These are phyloP conservation scores for Tiliacea aurago DNA, from an alignment of 2,888 invertebrate species.

Conservation along the genomic window DNA sequence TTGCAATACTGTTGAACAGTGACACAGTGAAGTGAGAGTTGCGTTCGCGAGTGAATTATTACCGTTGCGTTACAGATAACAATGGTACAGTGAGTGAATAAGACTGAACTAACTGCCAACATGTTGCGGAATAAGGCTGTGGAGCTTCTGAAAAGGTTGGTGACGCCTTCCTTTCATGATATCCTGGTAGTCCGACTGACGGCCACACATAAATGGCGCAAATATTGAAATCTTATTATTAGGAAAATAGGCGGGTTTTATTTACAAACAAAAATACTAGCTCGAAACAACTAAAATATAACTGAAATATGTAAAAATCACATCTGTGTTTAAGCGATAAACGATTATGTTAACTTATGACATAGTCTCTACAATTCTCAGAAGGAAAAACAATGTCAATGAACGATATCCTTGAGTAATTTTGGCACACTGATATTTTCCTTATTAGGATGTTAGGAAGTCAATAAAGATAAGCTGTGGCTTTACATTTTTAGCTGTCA, in stretches of 20 bases:
- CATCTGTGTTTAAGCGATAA: not conserved
- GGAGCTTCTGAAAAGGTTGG: constrained; percentile 73
- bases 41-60: constrained; percentile 42
- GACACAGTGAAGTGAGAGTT: constrained; percentile 55
- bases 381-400: constrained; percentile 29
- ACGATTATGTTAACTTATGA: not conserved
- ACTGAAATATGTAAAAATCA: not conserved
- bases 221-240: not conserved
- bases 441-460: constrained; percentile 5
- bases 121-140: constrained; percentile 77
- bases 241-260: not conserved
- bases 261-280: not conserved
- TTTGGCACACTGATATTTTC: constrained; percentile 13
- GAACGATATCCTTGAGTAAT: constrained; percentile 17
- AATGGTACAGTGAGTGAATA: constrained; percentile 50
- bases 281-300: not conserved
- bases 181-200: constrained; percentile 28
- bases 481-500: not conserved
- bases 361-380: constrained; percentile 9
- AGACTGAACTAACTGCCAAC: constrained; percentile 57
- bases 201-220: too few relatives aligned
- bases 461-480: constrained; percentile 1
- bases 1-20: constrained; percentile 33
- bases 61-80: constrained; percentile 34
- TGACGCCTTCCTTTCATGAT: constrained; percentile 29